These are phyloP conservation scores for Heliocidaris tuberculata DNA, from an alignment of 35 echinoderm and acorn worm species.

Conservation along the genomic window DNA sequence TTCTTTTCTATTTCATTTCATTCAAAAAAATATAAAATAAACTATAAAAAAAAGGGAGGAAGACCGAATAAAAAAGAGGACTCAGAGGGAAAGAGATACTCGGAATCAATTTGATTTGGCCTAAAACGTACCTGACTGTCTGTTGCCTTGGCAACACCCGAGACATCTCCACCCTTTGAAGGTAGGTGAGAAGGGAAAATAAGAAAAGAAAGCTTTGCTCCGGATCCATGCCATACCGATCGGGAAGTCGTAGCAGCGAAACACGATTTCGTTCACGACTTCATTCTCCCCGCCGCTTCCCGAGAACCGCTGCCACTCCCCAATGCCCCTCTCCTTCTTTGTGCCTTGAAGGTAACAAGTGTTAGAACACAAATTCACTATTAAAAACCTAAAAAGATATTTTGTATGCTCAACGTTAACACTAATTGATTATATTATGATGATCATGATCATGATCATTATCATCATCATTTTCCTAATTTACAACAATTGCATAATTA, in stretches of 20 bases:
- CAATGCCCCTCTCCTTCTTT: conserved; percentile 70
- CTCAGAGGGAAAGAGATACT: no score
- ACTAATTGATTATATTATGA: background rate
- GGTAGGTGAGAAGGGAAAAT: conserved; percentile 78
- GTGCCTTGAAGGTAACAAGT: conserved; percentile 52
- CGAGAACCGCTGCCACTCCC: conserved; percentile 56
- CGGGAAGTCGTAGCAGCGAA: conserved; percentile 77
- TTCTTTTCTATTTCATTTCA: no score
- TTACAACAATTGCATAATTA: background rate
- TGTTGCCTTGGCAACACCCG: background rate
- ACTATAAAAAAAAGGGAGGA: no score
- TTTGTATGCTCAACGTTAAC: background rate
- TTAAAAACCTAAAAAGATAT: background rate
- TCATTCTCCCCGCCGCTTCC: conserved; percentile 31
- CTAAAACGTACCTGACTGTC: background rate
- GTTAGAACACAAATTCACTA: background rate
- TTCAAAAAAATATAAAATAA: no score
- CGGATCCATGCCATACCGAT: conserved; percentile 74
- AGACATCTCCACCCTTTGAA: conserved; percentile 59
- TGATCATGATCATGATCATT: background rate
- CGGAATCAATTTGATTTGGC: no score
- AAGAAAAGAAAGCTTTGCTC: conserved; percentile 51
- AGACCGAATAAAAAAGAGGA: no score
- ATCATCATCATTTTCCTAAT: background rate
- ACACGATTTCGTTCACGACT: conserved; percentile 22